A percentile compares a stretch with the other conserved stretches of the same genome.
Conservation (phyloP, 2,888 invertebrate species). For the Noctuana brunneofusca region DNA sequence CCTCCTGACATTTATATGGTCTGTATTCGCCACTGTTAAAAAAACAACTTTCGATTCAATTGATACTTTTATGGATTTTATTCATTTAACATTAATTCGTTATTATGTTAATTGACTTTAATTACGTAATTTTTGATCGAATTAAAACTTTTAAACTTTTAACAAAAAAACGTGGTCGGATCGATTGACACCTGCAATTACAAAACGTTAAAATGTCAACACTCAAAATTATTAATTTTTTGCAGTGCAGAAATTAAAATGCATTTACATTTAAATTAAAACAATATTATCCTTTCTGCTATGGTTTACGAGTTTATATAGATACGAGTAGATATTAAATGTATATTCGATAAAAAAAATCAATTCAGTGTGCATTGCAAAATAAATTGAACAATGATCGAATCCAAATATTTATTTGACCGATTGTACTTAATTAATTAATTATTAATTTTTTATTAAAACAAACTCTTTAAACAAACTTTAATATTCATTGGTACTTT, state of each 20-base stretch:
- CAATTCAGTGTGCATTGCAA: too few species aligned
- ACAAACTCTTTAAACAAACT: too few species aligned
- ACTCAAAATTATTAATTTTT: conserved; percentile 18
- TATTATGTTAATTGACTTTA: conserved; percentile 16
- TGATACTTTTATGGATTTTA: conserved; percentile 6
- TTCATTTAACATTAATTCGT: conserved; percentile 6
- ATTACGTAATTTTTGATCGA: conserved; percentile 3
- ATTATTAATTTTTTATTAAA: too few species aligned
- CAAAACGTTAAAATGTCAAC: conserved; percentile 20
- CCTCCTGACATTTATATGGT: conserved; percentile 7
- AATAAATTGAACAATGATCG: too few species aligned
- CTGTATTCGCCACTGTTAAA: conserved; percentile 15
- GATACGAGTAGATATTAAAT: too few species aligned
- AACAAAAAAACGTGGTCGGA: conserved; percentile 6
- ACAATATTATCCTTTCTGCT: neutral
- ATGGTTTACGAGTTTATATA: neutral
- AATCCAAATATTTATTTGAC: too few species aligned
- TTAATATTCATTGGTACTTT: too few species aligned
- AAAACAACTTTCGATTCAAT: conserved; percentile 24
- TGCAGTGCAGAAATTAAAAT: conserved; percentile 7
- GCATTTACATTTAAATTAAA: neutral
- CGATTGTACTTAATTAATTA: too few species aligned
- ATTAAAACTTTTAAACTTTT: conserved; percentile 8
- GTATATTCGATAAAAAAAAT: too few species aligned
- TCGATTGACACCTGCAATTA: conserved; percentile 19